Conservation (phyloP, 1,140 invertebrate genomes). For the Apocrypta bakeri region DNA sequence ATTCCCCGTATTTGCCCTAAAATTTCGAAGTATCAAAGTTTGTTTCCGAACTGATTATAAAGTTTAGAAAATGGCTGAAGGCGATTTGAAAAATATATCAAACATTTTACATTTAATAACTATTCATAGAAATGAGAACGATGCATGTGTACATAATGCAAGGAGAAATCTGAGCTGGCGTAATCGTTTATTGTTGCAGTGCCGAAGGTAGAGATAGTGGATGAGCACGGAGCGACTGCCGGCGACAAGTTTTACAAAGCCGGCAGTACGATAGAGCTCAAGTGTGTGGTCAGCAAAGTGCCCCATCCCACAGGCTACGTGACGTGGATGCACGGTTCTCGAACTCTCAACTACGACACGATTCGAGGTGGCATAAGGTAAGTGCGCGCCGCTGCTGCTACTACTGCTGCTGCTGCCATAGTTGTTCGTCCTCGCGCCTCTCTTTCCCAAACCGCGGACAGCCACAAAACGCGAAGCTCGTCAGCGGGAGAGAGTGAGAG, state of each 20-base stretch:
- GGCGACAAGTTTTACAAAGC: constrained; percentile 91
- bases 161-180: background rate
- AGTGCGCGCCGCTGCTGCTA: constrained; percentile 46
- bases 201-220: constrained; percentile 88
- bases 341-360: constrained; percentile 89
- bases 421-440: background rate
- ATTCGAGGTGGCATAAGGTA: constrained; percentile 89
- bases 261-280: constrained; percentile 89
- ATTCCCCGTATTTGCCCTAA: background rate
- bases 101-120: background rate
- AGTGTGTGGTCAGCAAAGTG: constrained; percentile 88
- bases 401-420: background rate
- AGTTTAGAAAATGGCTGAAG: background rate
- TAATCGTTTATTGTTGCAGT: constrained; percentile 76
- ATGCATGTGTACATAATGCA: too few species aligned
- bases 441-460: constrained; percentile 2
- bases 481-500: background rate
- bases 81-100: too few species aligned
- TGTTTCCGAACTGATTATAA: background rate
- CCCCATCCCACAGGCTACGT: constrained; percentile 86
- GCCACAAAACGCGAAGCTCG: background rate
- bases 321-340: constrained; percentile 85
- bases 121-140: background rate
- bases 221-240: constrained; percentile 85
- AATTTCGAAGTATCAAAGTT: background rate